Evolutionary conservation across 2,797 vertebrate species (phyloP).

Genomic region (Helicolenus hilgendorfi): DNA sequence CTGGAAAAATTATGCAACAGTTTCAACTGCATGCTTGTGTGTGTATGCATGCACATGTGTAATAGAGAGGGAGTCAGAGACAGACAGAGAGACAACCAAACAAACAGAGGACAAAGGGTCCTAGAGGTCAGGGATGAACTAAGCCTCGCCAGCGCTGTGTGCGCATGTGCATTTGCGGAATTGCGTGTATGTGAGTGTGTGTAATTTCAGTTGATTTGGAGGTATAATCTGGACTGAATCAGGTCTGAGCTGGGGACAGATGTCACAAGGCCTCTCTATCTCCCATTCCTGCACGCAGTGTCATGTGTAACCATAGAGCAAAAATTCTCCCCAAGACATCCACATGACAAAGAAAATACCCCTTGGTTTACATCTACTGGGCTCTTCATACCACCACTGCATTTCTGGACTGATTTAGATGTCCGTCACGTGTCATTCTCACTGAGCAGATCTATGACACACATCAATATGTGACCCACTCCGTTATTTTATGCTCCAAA

Average conservation of each 20-base stretch:
- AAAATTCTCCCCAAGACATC: neutral
- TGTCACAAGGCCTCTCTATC: constrained; percentile 51
- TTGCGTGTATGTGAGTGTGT: constrained; percentile 35
- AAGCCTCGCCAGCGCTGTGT: constrained; percentile 19
- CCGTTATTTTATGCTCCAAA: neutral
- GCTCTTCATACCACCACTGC: neutral
- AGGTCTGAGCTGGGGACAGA: constrained; percentile 66
- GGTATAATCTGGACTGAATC: constrained; percentile 73
- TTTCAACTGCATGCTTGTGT: constrained; percentile 18
- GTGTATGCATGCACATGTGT: neutral
- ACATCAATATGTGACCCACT: neutral
- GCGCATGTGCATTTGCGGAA: constrained; percentile 32
- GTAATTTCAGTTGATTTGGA: constrained; percentile 54
- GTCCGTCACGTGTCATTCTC: neutral
- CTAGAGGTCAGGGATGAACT: constrained; percentile 62
- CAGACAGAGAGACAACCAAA: constrained; percentile 32
- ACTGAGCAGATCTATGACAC: neutral
- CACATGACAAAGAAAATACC: neutral
- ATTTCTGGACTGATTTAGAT: neutral
- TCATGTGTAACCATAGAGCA: constrained; percentile 25
- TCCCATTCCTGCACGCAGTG: neutral
- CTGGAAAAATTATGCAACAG: constrained; percentile 54
- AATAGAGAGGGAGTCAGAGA: constrained; percentile 22
- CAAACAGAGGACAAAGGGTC: constrained; percentile 57
- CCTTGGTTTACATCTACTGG: neutral